Base-by-base conservation (phyloP, 2,888 invertebrate species). In the Campoplex capitator region DNA sequence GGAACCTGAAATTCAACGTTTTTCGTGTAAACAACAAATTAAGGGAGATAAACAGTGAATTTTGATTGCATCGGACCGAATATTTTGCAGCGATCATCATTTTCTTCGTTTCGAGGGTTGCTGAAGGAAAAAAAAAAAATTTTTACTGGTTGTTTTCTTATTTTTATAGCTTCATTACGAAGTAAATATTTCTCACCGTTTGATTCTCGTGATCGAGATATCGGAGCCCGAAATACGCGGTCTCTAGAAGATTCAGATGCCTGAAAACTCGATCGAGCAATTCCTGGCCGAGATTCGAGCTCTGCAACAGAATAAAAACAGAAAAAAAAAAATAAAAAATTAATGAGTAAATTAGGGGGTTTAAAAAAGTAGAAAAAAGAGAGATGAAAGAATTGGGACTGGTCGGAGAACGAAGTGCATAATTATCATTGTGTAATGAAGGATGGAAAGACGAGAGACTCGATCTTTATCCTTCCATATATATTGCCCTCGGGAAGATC, bases 181-280 rank as follows among this genome's bases (percentile, higher is more conserved):
- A 62, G 32, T 16, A 2, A 62, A 51, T 45, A 58, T 87, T 90
- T 94, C 96, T 97, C 96, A 98, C 98, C 95, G 99, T 98, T 96
- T 99, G 99, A 94, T 98, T 98, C 91, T 98, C 98, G 92, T 97
- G 96, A 94, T 99, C 99, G 87, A 99, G 96, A 94, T 97, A 99
- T 89, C 99, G 97, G 74, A 99, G 96, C 77, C 99, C 99, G 95
- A 99, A 99, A 95, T 99, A 99, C 88, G 98, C 98, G 77, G 99
- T 99, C 95, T 99, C 99, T 94, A 99, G 95, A 84, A 99, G 96
- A 95, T 99, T 99, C 91, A 99, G 96, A 94, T 99, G 98, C 91
- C 97, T 96, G 95, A 98, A 99, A 76, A 99, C 98, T 90, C 98
- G 97, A 94, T 99, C 99, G 93, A 99, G 95, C 90, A 99, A 95